These are phyloP conservation scores for Oryzias celebensis DNA, from an alignment of 2,113 vertebrate species.

Conservation along the genomic window DNA sequence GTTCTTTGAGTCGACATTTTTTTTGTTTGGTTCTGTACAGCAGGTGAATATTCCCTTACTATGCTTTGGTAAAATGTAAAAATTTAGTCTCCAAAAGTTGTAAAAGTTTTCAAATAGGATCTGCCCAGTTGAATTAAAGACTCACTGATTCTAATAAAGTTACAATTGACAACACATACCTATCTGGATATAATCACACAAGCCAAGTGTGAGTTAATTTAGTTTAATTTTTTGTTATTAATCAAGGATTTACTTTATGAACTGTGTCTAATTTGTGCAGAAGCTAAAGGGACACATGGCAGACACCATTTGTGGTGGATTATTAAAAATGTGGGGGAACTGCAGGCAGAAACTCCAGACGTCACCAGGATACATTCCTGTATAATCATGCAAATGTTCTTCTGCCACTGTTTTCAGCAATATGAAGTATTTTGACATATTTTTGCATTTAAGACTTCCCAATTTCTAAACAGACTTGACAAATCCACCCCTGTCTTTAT, in stretches of 20 bases:
- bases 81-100: not conserved
- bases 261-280: conserved; percentile 51
- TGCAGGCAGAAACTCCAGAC: conserved; percentile 47
- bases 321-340: conserved; percentile 69
- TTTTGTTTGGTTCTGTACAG: no score
- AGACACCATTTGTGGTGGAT: conserved; percentile 55
- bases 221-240: conserved; percentile 70
- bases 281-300: conserved; percentile 39
- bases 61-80: not conserved
- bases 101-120: not conserved
- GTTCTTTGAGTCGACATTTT: no score
- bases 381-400: conserved; percentile 23
- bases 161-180: conserved; percentile 10
- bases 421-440: conserved; percentile 18
- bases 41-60: not conserved
- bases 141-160: not conserved
- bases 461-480: no score
- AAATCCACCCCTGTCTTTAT: no score
- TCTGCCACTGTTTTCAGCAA: conserved; percentile 17
- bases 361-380: conserved; percentile 29
- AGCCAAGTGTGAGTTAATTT: conserved; percentile 32
- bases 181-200: conserved; percentile 12
- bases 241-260: conserved; percentile 55
- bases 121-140: conserved; percentile 1
- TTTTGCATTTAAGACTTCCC: not conserved